Evolutionary conservation across 2,797 vertebrate species (phyloP).

Genomic region (Allobates femoralis): DNA sequence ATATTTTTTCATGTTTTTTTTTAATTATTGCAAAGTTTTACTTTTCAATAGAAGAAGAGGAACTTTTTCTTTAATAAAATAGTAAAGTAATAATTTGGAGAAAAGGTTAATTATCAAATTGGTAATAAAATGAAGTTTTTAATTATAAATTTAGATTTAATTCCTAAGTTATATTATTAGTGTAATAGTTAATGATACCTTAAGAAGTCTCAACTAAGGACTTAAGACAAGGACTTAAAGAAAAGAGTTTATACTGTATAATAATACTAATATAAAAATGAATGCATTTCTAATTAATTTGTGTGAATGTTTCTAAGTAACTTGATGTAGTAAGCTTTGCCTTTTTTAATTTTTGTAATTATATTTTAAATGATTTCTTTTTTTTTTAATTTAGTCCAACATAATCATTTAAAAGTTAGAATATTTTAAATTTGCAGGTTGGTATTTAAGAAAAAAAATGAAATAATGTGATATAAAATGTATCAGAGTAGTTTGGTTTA

Average conservation of each 20-base stretch:
- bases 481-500: neutral
- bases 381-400: neutral
- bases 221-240: neutral
- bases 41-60: neutral
- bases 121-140: neutral
- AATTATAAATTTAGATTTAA: neutral
- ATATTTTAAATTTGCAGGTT: neutral
- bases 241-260: too few species aligned
- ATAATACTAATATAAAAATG: neutral
- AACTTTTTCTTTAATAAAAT: neutral
- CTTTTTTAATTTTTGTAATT: neutral
- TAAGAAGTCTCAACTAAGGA: neutral
- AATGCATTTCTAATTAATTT: neutral
- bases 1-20: too few species aligned
- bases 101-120: neutral
- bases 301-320: neutral
- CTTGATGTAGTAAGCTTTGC: neutral
- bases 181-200: neutral
- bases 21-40: neutral
- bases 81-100: neutral
- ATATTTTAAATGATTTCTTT: neutral
- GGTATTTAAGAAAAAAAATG: neutral
- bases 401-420: neutral
- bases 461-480: neutral
- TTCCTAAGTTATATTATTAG: neutral